These are phyloP conservation scores for Orchestia grillus DNA, from an alignment of 1,140 invertebrate genomes.

Conservation along the genomic window DNA sequence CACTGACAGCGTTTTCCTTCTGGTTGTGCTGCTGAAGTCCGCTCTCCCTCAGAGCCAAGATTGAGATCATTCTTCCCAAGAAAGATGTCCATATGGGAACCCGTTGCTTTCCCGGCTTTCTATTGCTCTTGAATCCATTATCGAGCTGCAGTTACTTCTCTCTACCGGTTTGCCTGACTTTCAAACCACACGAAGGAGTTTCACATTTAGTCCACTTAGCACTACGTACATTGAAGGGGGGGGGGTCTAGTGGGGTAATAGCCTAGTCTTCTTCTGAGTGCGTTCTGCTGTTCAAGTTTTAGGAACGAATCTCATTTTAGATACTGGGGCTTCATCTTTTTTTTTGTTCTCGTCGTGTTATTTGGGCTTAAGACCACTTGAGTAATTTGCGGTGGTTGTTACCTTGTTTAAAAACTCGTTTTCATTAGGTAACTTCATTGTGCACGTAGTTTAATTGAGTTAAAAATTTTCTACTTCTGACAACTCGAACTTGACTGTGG, in stretches of 20 bases:
- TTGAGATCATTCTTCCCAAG: neutral
- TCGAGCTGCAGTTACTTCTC: neutral
- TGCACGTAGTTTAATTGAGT: too few relatives aligned
- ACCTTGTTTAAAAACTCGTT: too few relatives aligned
- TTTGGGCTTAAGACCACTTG: neutral
- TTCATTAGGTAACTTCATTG: too few relatives aligned
- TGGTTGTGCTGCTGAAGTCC: too few relatives aligned
- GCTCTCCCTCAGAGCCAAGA: neutral
- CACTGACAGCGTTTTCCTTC: too few relatives aligned
- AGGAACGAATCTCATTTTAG: neutral
- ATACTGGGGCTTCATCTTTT: neutral
- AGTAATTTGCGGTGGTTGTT: neutral
- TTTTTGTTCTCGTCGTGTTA: neutral
- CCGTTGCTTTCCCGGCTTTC: conserved; percentile 55
- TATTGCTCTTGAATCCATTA: conserved; percentile 54
- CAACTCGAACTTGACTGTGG: too few relatives aligned
- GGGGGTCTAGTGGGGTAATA: too few relatives aligned
- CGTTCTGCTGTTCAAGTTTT: neutral
- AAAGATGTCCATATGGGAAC: neutral
- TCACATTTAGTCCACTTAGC: neutral
- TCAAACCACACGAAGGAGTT: neutral
- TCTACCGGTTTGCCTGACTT: conserved; percentile 12
- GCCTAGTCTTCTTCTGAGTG: neutral
- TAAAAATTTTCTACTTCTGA: too few relatives aligned
- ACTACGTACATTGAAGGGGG: too few relatives aligned